Base-by-base conservation (phyloP, 2,888 invertebrate species). In the Ischnus inquisitorius region DNA sequence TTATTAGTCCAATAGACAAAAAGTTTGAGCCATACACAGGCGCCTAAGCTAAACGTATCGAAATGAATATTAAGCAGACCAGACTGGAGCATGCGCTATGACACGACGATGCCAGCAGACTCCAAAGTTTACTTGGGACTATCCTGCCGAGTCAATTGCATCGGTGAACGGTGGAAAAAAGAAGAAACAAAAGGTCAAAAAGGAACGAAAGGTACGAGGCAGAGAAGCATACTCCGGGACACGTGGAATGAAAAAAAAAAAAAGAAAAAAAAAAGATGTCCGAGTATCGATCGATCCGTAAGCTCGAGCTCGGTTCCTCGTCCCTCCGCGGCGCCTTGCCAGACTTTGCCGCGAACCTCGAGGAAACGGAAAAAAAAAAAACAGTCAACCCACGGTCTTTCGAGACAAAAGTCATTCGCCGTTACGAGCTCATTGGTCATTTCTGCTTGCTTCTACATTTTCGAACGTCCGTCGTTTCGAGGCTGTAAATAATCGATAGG, bases 211-310 rank as follows among this genome's bases (percentile, higher is more conserved):
- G n/a, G 3, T n/a, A 46, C 46, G 25, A 28, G 57, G 57, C n/a
- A 2, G 28, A 60, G 60, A 60, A 25, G 25, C 25, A n/a, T 60
- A 28, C 14, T 60, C 6, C 60, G 14, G 25, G 28, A 28, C 60
- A 28, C 51, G 74, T 46, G 57, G 16, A 60, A 48, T 62, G 28
- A 41, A 78, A 65, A 57, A 57, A 68, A 57, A 51, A 78, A 46
- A 25, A 57, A 51, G 69, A 46, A 25, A 68, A 68, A 68, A 68
- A 51, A 78, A 46, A 22, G 4, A 60, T 39, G 41, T 48, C 41
- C 41, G 64, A 51, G 69, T 62, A 77, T 72, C 82, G 74, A 82
- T 82, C 72, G 82, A 78, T 82, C 71, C 54, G 48, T 51, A 60
- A 69, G 62, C 54, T 41, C 41, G 46, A 62, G 51, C 34, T 46